A percentile compares a stretch with the other conserved stretches of the same genome.
Evolutionary conservation across 2,113 vertebrate species (phyloP).

Genomic region (Glaucomys volans): DNA sequence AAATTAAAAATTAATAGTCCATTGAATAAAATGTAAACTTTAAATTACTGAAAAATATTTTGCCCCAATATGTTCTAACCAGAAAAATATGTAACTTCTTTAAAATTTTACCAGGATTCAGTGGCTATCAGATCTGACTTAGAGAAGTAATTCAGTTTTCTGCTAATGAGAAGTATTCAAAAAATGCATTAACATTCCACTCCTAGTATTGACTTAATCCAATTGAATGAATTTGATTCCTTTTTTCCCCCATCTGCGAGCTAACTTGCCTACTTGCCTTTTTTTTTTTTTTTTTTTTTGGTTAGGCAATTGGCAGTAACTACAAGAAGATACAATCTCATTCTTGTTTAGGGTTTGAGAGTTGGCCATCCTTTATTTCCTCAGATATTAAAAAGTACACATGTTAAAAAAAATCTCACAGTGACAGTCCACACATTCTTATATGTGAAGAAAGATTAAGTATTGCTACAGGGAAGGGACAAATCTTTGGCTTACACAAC

Average conservation of each 20-base stretch:
- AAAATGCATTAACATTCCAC: not conserved
- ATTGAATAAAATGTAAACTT: not conserved
- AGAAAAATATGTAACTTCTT: not conserved
- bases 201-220: not conserved
- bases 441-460: not conserved
- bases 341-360: not conserved
- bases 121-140: not conserved
- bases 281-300: slow-evolving; percentile 15
- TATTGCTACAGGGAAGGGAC: not conserved
- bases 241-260: not conserved
- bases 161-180: not conserved
- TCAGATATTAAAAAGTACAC: not conserved
- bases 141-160: not conserved
- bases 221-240: not conserved
- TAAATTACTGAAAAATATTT: not conserved
- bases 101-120: not conserved
- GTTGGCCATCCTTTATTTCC: not conserved
- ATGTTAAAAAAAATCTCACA: not conserved
- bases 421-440: not conserved
- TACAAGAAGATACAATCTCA: not conserved
- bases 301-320: not conserved
- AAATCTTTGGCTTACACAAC: not conserved
- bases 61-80: not conserved
- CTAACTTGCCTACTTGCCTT: not conserved
- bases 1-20: not conserved